These are phyloP conservation scores for Aleadryas rufinucha DNA, from an alignment of 2,113 vertebrate genomes.

Conservation along the genomic window DNA sequence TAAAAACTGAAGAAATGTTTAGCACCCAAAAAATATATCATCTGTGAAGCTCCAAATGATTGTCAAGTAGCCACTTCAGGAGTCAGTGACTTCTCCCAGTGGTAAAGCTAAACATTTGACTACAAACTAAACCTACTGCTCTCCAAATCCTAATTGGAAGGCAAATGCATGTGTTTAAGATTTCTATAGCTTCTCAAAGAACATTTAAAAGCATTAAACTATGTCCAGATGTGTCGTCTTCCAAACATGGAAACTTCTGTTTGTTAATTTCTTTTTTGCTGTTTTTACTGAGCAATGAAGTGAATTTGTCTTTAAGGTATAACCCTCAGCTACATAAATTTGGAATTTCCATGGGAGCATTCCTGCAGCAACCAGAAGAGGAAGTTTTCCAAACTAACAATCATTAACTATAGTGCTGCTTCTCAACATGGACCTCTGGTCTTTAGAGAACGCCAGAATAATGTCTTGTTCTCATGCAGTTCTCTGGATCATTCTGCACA, in stretches of 20 bases:
- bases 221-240: background rate
- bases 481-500: background rate
- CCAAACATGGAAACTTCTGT: background rate
- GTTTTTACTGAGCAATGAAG: conserved; percentile 6
- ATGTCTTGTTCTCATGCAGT: background rate
- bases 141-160: background rate
- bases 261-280: background rate
- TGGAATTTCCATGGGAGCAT: background rate
- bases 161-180: background rate
- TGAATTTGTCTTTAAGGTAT: background rate
- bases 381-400: background rate
- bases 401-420: background rate
- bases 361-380: background rate
- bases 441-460: background rate
- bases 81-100: background rate
- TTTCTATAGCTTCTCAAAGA: conserved; percentile 12
- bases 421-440: background rate
- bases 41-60: conserved; percentile 19
- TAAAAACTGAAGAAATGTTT: background rate
- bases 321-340: background rate
- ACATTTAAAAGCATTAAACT: background rate
- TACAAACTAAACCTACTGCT: background rate
- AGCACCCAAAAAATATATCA: background rate
- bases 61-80: conserved; percentile 16
- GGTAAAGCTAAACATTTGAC: background rate